Base-by-base conservation (phyloP, 64 coral and sea anemone species). In the Pocillopora verrucosa region DNA sequence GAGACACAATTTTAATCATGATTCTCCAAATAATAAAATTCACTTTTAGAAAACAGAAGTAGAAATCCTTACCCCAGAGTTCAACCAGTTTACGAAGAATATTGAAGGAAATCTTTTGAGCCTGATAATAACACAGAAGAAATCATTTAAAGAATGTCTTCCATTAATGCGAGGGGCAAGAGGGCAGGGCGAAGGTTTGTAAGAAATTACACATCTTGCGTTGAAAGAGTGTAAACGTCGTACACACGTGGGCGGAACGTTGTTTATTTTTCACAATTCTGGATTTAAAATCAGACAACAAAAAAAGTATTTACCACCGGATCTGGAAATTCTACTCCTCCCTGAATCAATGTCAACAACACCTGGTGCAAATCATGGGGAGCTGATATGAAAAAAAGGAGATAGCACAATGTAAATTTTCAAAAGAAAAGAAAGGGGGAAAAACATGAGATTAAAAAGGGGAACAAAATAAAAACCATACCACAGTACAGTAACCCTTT, bases 21-120 rank as follows among this genome's bases (percentile, higher is more conserved):
- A 63, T 36, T 6, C 10, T 20, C 14, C 17, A 24, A 34, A 22
- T 17, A 36, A 84, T 84, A 35, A 84, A 0, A 38, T 10, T 16
- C n/a, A 59, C 14, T 15, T 25, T 35, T 59, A 6, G 59, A 14
- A 89, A 19, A 68, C 57, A 10, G 5, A 6, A 72, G 69, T 34
- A 10, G 16, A 30, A 38, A 9, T 69, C 92, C 92, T 87, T 84
- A 98, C 96, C 96, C 96, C 96, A 98, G 22, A 98, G 51, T 78
- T 98, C 96, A 34, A 98, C 90, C 34, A 98, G 74, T 61, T 98
- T 98, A 59, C 83, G 89, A 0, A 98, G 84, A 58, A 93, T 91
- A 73, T 86, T 92, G 58, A 98, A 98, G 68, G 93, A 98, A 10
- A 94, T 87, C 65, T 94, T 94, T 87, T 98, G 96, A 36, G 90